Evolutionary conservation across 2,113 vertebrate genomes (phyloP), one percentile per base, ranked within the genome.

Genomic region (Ardeotis arabs): DNA sequence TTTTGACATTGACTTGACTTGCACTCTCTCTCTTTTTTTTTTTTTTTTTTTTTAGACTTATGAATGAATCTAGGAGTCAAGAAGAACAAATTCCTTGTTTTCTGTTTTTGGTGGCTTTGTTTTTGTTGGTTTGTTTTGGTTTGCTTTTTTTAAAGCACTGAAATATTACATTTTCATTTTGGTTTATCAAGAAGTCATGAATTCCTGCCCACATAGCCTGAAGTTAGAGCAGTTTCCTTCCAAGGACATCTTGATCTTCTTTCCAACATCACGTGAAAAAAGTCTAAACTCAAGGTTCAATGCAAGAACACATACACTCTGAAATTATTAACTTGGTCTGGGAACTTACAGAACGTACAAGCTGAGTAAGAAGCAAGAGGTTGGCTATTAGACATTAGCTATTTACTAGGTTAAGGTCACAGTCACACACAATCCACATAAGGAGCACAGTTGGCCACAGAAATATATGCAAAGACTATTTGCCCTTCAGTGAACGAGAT

Each of bases 281-380:
- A 18, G 21, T 55, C 50, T 44, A 44, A 82, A 37, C 33, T 91
- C 21, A 14, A 62, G 49, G 63, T 4, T 77, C 60, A 79, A 82
- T 58, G 81, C 73, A 93, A 89, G 84, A 63, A 94, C 4, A 2
- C 67, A 76, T 39, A 49, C 22, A 35, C 66, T 60, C 63, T 67
- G 22, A 87, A 96, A 94, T 94, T 50, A 95, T 93, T 94, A 95
- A 95, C 94, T 66, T 67, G 56, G 47, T 33, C 73, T 81, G 47
- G 67, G 81, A 94, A 60, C 41, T 62, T 31, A 77, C 31, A 92
- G 87, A 90, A 83, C 6, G 6, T 59, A 86, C 47, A 67, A 70
- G 39, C 17, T 29, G 53, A 88, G 58, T 23, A 75, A 83, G 67
- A 73, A 87, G 80, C 5, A 63, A 45, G 25, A 64, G n/a, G 29